Conservation (phyloP, 2,888 invertebrate genomes). For the Cerceris rybyensis region DNA sequence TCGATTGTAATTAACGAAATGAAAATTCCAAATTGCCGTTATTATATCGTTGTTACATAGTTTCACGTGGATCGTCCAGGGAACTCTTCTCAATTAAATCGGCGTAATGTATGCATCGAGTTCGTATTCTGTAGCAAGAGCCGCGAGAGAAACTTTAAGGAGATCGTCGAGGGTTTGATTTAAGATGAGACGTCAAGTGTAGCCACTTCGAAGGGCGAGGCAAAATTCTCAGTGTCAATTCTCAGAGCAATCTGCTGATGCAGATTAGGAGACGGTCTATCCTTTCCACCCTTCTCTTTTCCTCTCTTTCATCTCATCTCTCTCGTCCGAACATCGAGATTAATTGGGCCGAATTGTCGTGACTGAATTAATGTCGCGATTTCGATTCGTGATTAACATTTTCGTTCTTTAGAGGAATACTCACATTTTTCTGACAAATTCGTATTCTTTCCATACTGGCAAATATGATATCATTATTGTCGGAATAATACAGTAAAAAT, state of each 20-base stretch:
- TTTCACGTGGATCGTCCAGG: conserved; percentile 53
- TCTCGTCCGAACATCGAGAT: conserved; percentile 50
- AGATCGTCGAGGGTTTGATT: conserved; percentile 71
- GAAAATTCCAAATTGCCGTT: not conserved
- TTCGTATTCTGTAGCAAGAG: conserved; percentile 74
- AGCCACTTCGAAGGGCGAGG: conserved; percentile 65
- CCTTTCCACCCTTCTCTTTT: conserved; percentile 18
- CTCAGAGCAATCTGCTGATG: conserved; percentile 82
- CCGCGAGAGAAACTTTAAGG: conserved; percentile 66
- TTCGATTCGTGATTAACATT: conserved; percentile 45
- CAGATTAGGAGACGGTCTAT: conserved; percentile 75
- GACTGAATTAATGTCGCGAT: conserved; percentile 55
- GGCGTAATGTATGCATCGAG: conserved; percentile 81
- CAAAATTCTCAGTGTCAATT: conserved; percentile 79
- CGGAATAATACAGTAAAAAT: too few relatives aligned
- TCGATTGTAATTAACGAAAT: too few relatives aligned
- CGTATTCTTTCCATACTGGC: not conserved
- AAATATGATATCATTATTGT: not conserved
- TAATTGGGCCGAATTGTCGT: conserved; percentile 65
- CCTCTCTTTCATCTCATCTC: conserved; percentile 23
- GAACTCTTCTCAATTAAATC: conserved; percentile 78
- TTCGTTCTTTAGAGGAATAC: not conserved
- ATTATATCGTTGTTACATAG: conserved; percentile 22
- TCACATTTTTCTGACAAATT: not conserved
- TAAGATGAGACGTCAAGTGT: conserved; percentile 72